Evolutionary conservation across 2,113 vertebrate species (phyloP).

Genomic region (Nyctereutes procyonoides): DNA sequence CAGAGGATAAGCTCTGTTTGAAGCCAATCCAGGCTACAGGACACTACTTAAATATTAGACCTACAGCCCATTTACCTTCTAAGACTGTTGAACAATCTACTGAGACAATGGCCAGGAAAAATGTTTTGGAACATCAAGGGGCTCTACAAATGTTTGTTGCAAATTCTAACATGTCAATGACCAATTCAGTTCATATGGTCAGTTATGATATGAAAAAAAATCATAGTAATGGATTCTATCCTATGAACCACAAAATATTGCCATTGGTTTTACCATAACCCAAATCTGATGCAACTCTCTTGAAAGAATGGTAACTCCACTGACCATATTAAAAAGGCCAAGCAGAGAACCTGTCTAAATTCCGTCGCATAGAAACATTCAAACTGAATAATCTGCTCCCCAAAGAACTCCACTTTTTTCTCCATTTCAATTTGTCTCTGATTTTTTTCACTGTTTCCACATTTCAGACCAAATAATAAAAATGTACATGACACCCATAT

Average conservation of each 20-base stretch:
- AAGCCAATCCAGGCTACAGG: neutral
- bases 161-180: conserved; percentile 32
- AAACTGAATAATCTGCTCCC: neutral
- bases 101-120: neutral
- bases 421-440: neutral
- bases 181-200: neutral
- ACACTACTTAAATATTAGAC: neutral
- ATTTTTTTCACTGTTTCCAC: neutral
- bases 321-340: neutral
- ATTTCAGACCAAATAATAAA: conserved; percentile 29
- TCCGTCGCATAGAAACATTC: neutral
- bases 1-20: neutral
- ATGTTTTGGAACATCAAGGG: conserved; percentile 13
- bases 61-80: neutral
- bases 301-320: neutral
- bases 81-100: neutral
- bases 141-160: neutral
- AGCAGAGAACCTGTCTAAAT: neutral
- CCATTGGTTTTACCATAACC: neutral
- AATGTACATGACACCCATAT: neutral
- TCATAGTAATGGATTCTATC: neutral
- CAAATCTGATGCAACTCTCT: neutral
- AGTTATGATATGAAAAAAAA: neutral
- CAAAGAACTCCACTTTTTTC: neutral
- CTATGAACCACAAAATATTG: neutral